phyloP scores from a whole-genome alignment of 2,797 vertebrate species.

The Oryzias sinensis region DNA sequence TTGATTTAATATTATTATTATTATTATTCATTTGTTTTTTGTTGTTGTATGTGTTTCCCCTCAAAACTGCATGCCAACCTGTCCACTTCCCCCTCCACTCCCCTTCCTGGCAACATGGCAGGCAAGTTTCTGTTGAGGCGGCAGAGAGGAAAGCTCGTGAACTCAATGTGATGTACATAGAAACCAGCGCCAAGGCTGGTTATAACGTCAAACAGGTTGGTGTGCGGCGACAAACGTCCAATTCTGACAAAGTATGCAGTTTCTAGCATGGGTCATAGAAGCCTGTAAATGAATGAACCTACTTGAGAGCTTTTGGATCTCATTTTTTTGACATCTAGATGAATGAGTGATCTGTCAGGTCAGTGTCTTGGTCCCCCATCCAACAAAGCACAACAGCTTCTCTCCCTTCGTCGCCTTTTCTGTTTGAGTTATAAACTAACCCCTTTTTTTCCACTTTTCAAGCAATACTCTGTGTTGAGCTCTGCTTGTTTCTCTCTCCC shows the following conservation, averaged over 20 bases:
- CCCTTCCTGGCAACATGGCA: slow-evolving; percentile 72
- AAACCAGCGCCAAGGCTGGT: slow-evolving; percentile 84
- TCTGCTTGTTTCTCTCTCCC: slow-evolving; percentile 59
- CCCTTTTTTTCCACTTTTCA: slow-evolving; percentile 45
- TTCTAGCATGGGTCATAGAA: slow-evolving; percentile 20
- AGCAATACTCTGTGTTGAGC: slow-evolving; percentile 60
- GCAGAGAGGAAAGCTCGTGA: slow-evolving; percentile 83
- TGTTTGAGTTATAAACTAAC: slow-evolving; percentile 70
- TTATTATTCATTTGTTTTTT: slow-evolving; percentile 38
- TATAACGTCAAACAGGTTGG: slow-evolving; percentile 84
- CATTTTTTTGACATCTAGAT: slow-evolving; percentile 33
- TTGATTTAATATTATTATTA: slow-evolving; percentile 9
- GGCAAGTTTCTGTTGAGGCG: slow-evolving; percentile 86
- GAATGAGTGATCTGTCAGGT: slow-evolving; percentile 38
- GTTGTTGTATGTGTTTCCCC: slow-evolving; percentile 48
- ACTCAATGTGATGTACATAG: slow-evolving; percentile 86
- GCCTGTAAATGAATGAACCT: slow-evolving; percentile 30
- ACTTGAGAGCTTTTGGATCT: slow-evolving; percentile 10
- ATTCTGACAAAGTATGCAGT: slow-evolving; percentile 30
- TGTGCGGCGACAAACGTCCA: slow-evolving; percentile 50
- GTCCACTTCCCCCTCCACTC: slow-evolving; percentile 19
- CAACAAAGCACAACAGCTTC: slow-evolving; percentile 48
- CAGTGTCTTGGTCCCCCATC: slow-evolving; percentile 47
- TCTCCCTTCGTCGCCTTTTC: slow-evolving; percentile 50
- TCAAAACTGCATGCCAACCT: slow-evolving; percentile 53